A percentile compares a stretch with the other conserved stretches of the same genome.
Conservation (phyloP, 1,140 invertebrate species). For the Idris sp. region DNA sequence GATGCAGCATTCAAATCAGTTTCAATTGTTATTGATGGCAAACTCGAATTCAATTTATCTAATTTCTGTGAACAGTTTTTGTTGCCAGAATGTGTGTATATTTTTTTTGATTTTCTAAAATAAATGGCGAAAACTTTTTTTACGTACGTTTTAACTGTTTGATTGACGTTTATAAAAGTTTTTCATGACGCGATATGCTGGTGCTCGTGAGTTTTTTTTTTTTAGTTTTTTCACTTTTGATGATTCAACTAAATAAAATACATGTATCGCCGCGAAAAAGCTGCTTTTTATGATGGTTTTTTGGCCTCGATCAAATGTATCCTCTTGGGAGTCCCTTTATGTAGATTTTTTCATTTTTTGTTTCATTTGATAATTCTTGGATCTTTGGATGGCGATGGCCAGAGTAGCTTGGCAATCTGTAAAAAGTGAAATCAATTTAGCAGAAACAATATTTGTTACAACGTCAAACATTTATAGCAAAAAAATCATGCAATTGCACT, state of each 20-base stretch:
- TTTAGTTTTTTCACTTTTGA: constrained; percentile 11
- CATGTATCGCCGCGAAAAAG: constrained; percentile 33
- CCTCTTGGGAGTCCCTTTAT: constrained; percentile 45
- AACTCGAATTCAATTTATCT: neutral
- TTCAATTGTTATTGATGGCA: constrained; percentile 18
- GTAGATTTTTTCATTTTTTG: constrained; percentile 21
- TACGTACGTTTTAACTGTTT: constrained; percentile 13
- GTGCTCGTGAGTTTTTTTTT: constrained; percentile 37
- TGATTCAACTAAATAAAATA: constrained; percentile 45
- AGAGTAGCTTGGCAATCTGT: constrained; percentile 32
- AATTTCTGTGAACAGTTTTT: constrained; percentile 4
- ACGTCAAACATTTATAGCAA: neutral
- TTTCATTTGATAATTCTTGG: constrained; percentile 36
- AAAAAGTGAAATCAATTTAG: constrained; percentile 28
- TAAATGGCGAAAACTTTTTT: constrained; percentile 15
- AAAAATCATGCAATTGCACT: no score
- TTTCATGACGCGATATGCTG: constrained; percentile 13
- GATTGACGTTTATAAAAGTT: constrained; percentile 39
- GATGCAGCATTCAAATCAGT: constrained; percentile 15
- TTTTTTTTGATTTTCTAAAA: constrained; percentile 11
- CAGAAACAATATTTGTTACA: constrained; percentile 3
- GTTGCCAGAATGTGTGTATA: no score
- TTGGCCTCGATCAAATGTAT: constrained; percentile 25
- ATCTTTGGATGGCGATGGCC: constrained; percentile 3
- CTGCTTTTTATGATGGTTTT: no score